Conservation (phyloP, 1,140 invertebrate genomes). For the Musca vetustissima region DNA sequence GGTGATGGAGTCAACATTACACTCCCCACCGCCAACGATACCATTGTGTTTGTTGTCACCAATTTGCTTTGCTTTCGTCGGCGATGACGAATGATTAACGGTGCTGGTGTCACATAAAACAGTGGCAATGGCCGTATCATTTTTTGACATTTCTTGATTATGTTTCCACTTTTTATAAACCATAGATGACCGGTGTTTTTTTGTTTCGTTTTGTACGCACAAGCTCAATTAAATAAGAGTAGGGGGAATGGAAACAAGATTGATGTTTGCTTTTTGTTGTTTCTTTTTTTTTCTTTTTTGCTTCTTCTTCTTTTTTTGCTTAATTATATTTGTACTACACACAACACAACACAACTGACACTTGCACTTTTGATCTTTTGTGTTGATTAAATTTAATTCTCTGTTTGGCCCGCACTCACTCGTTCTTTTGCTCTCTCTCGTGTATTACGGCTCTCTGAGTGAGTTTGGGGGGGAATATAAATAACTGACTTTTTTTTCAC, state of each 20-base stretch:
- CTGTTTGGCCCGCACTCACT: no score
- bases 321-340: constrained; percentile 11
- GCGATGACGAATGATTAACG: neutral
- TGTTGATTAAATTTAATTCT: neutral
- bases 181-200: no score
- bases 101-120: neutral
- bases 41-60: neutral
- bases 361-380: constrained; percentile 18
- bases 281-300: no score
- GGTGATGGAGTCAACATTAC: neutral
- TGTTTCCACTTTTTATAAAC: neutral
- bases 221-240: no score
- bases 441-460: no score
- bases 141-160: constrained; percentile 16
- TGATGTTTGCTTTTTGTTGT: no score
- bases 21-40: neutral
- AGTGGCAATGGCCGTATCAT: constrained; percentile 9
- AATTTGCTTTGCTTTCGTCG: neutral
- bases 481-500: no score
- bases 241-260: neutral
- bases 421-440: no score
- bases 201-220: no score
- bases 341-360: neutral
- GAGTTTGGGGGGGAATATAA: no score
- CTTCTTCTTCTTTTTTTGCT: neutral